Conservation (phyloP, 1,140 invertebrate genomes). For the Laupala kohalensis region DNA sequence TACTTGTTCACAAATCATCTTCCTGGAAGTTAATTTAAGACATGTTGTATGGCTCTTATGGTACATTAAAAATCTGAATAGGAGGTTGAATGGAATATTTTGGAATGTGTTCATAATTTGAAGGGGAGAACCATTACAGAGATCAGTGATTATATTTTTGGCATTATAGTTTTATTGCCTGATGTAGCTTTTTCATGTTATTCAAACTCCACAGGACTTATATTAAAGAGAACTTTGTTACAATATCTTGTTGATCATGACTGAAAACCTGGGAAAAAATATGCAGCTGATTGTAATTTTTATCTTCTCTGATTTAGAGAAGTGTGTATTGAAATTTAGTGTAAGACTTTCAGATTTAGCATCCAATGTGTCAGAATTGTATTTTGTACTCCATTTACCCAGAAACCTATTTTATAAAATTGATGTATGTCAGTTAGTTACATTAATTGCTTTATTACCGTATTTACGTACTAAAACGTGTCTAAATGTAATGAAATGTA, state of each 20-base stretch:
- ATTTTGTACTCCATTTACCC: background rate
- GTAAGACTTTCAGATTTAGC: background rate
- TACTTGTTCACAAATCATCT: background rate
- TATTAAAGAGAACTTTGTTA: background rate
- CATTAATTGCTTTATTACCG: background rate
- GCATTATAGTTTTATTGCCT: background rate
- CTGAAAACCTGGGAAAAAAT: background rate
- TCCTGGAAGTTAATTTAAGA: background rate
- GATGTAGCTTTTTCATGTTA: background rate
- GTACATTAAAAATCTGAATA: background rate
- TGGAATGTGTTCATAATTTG: background rate
- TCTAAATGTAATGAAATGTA: background rate
- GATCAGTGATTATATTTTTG: background rate
- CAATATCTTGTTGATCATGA: background rate
- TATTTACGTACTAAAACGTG: background rate
- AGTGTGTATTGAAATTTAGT: background rate
- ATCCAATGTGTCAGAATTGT: background rate
- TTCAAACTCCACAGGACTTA: background rate
- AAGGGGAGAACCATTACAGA: background rate
- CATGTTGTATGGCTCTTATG: background rate
- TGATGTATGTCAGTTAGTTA: background rate
- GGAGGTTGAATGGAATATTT: background rate
- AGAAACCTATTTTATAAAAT: background rate
- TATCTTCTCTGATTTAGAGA: background rate
- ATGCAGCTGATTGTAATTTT: background rate